These are phyloP conservation scores for Orchestia grillus DNA, from an alignment of 1,140 invertebrate genomes.

Conservation along the genomic window DNA sequence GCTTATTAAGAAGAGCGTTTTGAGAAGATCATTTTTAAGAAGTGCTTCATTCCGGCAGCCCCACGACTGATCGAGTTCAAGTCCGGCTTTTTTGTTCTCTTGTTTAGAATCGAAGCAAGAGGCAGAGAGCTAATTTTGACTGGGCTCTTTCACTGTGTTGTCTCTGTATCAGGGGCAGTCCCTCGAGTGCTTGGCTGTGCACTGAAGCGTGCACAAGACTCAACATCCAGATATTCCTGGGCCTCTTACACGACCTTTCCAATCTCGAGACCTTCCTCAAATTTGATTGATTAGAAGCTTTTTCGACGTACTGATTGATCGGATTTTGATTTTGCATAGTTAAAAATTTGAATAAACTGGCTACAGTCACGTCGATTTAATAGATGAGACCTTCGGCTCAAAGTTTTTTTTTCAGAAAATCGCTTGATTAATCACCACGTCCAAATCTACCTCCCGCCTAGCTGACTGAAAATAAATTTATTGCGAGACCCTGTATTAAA, in stretches of 20 bases:
- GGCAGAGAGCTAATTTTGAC: slow-evolving; percentile 54
- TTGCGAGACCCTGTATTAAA: background rate
- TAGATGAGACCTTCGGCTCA: background rate
- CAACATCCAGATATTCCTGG: background rate
- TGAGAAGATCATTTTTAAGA: background rate
- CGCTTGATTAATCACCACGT: background rate
- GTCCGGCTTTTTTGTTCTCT: slow-evolving; percentile 5
- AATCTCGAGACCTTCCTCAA: background rate
- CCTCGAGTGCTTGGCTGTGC: slow-evolving; percentile 25
- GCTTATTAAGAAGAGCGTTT: slow-evolving; percentile 14
- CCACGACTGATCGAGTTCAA: slow-evolving; percentile 55
- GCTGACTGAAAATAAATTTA: background rate
- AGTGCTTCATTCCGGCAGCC: background rate
- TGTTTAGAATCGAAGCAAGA: slow-evolving; percentile 55
- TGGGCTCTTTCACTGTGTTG: slow-evolving; percentile 39
- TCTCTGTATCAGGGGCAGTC: slow-evolving; percentile 38
- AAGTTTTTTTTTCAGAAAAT: background rate
- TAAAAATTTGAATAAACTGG: background rate
- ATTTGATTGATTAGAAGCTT: background rate
- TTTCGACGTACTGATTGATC: background rate
- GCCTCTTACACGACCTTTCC: background rate
- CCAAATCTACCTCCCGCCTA: background rate
- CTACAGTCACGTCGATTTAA: background rate
- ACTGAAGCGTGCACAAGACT: background rate
- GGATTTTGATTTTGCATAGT: background rate